Evolutionary conservation across 2,888 invertebrate genomes (phyloP), one percentile per base, ranked within the genome.

Genomic region (Oscheius onirici): DNA sequence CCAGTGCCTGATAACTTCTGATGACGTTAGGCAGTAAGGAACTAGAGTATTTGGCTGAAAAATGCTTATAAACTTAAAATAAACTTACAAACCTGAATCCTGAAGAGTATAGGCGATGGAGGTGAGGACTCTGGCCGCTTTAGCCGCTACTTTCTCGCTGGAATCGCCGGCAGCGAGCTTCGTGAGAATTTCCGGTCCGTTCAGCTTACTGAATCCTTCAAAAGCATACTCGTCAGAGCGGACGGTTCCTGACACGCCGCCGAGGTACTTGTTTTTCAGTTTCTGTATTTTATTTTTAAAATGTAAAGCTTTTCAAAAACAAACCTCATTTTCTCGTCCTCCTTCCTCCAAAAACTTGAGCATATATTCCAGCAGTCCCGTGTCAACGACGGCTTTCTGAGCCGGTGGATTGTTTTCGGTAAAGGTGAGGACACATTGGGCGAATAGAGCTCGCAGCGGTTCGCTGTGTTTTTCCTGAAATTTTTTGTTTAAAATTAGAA

Each of bases 401-500:
- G 70, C 70, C 1, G 54, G 63, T 11, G 70, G 63, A 52, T 70
- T 70, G 26, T 70, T 70, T 15, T 70, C 70, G 20, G 70, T 34
- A 10, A 70, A 43, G 8, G 63, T 54, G 8, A 52, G 51, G 24
- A 70, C 63, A 26, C 44, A 43, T 17, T 70, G 40, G 20, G 43
- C 51, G 20, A 70, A 70, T 3, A 43, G 11, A 17, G 10, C 40
- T 24, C 51, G 61, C 13, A 70, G 26, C 13, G 49, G 24, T 52
- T 54, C 34, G 6, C 15, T 22, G 17, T 28, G 44, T 40, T 49
- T 24, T 26, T 28, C 44, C 58, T 57, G 34, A 13, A 57, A 44
- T n/a, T n/a, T n/a, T n/a, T n/a, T n/a, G n/a, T n/a, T n/a, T n/a
- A n/a, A n/a, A n/a, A n/a, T n/a, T n/a, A n/a, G n/a, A 3, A 8